Evolutionary conservation across 1,140 invertebrate species (phyloP), one percentile per base, ranked within the genome.

Genomic region (Pinna nobilis): DNA sequence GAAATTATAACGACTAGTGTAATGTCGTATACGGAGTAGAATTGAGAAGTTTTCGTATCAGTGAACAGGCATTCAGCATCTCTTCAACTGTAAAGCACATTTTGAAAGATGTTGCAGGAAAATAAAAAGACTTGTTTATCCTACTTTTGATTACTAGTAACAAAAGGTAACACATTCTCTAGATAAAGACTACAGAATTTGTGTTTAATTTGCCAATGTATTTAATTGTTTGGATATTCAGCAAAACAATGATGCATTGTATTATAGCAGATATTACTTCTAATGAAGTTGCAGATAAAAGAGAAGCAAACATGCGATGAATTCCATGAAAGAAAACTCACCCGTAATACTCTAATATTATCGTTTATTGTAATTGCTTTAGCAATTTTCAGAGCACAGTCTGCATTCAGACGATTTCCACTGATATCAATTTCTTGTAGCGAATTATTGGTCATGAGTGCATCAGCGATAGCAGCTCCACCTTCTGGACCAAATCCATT

Each of bases 401-500:
- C 81, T 9, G 79, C 76, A 23, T 76, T 83, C 3, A 89, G 73
- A 70, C 88, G 70, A 73, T 89, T 89, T n/a, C 84, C 86, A 57
- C 73, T 84, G 20, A 89, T 77, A 64, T 88, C 84, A 51, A 89
- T 80, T 59, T 88, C 86, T 4, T 80, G 51, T 23, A 89, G 60
- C 7, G 84, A 75, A 53, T 82, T 83, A 64, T 89, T 89, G 35
- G 71, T 73, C 23, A 73, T 55, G 23, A 89, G 61, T 1, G 86
- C 87, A 37, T 88, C 88, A 2, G 85, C 87, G 11, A 89, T 71
- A 0, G 84, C 86, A 33, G 73, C 67, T 5, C 88, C 88, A 33
- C 87, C 88, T 66, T 87, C 82, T 15, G 76, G 61, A 11, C 84
- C 88, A 64, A 89, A 87, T 0, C 88, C 88, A 76, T 89, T 89